Base-by-base conservation (phyloP, 1,140 invertebrate species). In the Drosophila elegans region DNA sequence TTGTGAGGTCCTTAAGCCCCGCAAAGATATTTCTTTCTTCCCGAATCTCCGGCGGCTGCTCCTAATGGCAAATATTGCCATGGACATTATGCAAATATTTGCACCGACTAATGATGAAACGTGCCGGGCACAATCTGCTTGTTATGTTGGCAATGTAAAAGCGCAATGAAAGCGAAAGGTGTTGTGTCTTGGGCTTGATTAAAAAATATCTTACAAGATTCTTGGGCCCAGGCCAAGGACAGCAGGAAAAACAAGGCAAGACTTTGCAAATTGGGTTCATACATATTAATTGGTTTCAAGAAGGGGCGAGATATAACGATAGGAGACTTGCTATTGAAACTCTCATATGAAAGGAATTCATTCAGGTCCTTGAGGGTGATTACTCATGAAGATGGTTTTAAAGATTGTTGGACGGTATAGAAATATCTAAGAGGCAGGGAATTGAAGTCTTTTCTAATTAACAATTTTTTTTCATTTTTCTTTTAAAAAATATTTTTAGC, bases 71-170 rank as follows among this genome's bases (percentile, higher is more conserved):
- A 80, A 77, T 73, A 76, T 59, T 55, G 64, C 54, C 61, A 21
- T 48, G 51, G 75, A 67, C 83, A 77, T 88, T 88, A 88, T 88
- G 83, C 84, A 89, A 88, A 88, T 88, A 88, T 88, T 88, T 88
- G 84, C 84, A 63, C 74, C 82, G 73, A 77, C 84, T 89, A 89
- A 89, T 88, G 80, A 83, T 63, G 67, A 59, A 74, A 67, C 78
- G 64, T 60, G 59, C 63, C 55, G 11, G 44, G 45, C 36, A 63
- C 81, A 85, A 85, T 80, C 77, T 85, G 81, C 46, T 84, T 62
- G 54, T 84, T 59, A 62, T 68, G 61, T 21, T 55, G 42, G 66
- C 66, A 36, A 36, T 56, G 45, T 67, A 68, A 69, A 74, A 74
- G 80, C 71, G 67, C 64, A 71, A 72, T 82, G 83, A 86, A 88